phyloP scores from a whole-genome alignment of 2,797 vertebrate genomes.

The Dermochelys coriacea region DNA sequence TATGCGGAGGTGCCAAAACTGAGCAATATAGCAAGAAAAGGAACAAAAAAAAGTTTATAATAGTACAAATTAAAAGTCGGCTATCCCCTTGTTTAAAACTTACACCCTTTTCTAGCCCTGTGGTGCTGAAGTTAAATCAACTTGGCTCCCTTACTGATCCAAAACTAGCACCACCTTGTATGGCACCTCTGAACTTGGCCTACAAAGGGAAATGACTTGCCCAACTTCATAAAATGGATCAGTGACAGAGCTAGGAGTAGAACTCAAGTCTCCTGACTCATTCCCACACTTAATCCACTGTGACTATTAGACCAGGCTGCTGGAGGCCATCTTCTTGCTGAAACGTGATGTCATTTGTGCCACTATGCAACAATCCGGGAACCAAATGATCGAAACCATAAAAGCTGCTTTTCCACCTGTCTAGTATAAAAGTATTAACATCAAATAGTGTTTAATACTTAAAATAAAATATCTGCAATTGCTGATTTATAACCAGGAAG shows the following conservation, averaged over 20 bases:
- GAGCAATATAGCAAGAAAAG: background rate
- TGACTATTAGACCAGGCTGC: background rate
- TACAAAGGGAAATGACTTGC: background rate
- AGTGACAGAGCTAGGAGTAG: background rate
- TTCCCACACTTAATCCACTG: background rate
- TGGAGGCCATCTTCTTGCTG: slow-evolving; percentile 22
- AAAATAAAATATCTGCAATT: slow-evolving; percentile 59
- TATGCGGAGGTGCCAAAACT: background rate
- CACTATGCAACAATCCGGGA: slow-evolving; percentile 13
- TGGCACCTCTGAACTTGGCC: background rate
- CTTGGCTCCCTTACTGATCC: background rate
- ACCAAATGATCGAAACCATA: slow-evolving; percentile 55
- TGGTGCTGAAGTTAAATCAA: background rate
- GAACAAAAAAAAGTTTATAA: background rate
- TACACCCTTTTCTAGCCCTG: background rate
- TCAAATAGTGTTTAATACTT: slow-evolving; percentile 55
- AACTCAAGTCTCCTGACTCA: background rate
- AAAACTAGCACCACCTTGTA: background rate
- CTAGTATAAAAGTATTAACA: slow-evolving; percentile 59
- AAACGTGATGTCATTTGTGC: slow-evolving; percentile 5
- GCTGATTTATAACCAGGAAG: slow-evolving; percentile 54
- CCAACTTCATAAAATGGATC: background rate
- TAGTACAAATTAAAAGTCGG: background rate
- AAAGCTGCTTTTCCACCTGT: slow-evolving; percentile 61
- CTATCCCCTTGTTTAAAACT: background rate